Base-by-base conservation (phyloP, 1,140 invertebrate genomes). In the Drosophila prosaltans region DNA sequence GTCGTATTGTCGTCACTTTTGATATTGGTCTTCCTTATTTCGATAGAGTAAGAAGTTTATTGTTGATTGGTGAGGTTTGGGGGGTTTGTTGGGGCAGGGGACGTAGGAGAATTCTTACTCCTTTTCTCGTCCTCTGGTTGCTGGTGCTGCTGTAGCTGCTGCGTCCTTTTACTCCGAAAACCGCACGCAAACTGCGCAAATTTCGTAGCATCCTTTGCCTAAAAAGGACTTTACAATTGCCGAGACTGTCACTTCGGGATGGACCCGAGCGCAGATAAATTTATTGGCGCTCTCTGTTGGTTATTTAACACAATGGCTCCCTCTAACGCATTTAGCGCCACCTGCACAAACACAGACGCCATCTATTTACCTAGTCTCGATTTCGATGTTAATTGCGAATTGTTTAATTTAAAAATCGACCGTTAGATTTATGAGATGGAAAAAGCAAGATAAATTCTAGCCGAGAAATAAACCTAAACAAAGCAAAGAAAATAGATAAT, bases 101-200 rank as follows among this genome's bases (percentile, higher is more conserved):
- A 51, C 21, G 45, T 8, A 51, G 3, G 21, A 51, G 45, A 26
- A 24, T 51, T 24, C 45, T 40, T 61, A 21, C 28, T 24, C 21
- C 26, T 61, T 9, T 58, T 77, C 36, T 5, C 9, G 57, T 41
- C 41, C 39, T 26, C 36, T 32, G 51, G 55, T 39, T 66, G 26
- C 11, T 68, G 48, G 48, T 64, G 69, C 45, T 76, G 48, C 61
- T 85, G 64, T 66, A 60, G 81, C 78, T 84, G 80, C 65, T 89
- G 77, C 83, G 85, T 80, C 83, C 83, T 89, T 54, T 72, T 69
- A 80, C 83, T 88, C 74, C 69, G 80, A 88, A 89, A 75, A 89
- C 84, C 84, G 84, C 80, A 89, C 84, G 84, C 74, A 75, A 89
- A 89, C 84, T 89, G 84, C 81, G 84, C 80, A 89, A 89, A 89